A percentile compares a stretch with the other conserved stretches of the same genome.
phyloP scores from a whole-genome alignment of 2,113 vertebrate genomes.

The Struthidea cinerea region DNA sequence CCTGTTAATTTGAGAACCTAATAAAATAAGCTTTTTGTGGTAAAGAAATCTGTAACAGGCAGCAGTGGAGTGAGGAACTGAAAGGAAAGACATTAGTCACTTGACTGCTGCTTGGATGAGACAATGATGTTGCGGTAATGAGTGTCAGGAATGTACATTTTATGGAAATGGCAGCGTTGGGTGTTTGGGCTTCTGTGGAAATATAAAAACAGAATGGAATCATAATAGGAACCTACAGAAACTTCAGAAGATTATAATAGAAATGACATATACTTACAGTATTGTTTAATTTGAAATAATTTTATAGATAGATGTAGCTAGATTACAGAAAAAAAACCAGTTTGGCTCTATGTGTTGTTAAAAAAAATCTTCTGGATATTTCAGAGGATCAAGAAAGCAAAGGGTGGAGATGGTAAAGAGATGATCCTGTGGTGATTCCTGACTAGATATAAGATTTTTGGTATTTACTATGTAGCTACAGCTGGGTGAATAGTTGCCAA shows the following conservation, averaged over 20 bases:
- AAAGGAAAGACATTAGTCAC: background rate
- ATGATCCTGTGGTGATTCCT: background rate
- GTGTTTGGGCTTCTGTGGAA: background rate
- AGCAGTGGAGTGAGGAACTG: background rate
- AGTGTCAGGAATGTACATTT: background rate
- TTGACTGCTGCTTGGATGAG: background rate
- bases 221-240: background rate
- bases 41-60: background rate
- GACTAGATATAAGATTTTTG: background rate
- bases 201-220: background rate
- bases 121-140: background rate
- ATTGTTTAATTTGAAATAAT: background rate
- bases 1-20: background rate
- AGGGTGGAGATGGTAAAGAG: background rate
- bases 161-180: background rate
- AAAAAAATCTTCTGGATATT: background rate
- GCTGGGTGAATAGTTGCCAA: background rate
- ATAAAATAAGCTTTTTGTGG: background rate
- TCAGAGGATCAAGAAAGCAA: background rate
- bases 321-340: background rate
- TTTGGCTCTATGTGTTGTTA: background rate
- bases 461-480: background rate
- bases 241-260: background rate
- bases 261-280: background rate
- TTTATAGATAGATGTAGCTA: background rate